Conservation (phyloP, 2,797 vertebrate species). For the Podarcis lilfordi region DNA sequence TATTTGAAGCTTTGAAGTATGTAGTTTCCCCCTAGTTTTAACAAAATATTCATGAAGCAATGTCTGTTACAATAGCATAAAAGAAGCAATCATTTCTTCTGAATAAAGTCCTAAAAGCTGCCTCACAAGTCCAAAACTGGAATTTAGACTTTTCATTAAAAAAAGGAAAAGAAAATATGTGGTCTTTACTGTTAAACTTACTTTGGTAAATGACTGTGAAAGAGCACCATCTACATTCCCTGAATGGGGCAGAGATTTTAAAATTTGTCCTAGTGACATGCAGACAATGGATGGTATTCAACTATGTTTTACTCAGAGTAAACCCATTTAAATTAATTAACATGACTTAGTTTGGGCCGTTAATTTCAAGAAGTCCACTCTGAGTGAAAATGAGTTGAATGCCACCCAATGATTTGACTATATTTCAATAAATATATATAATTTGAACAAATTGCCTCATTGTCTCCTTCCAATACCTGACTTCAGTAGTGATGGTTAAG, state of each 20-base stretch:
- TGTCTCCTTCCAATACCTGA: no score
- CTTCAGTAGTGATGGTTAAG: no score
- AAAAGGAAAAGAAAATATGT: neutral
- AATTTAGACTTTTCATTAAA: neutral
- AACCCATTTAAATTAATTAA: no score
- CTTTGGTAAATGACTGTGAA: conserved; percentile 53
- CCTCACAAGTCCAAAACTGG: neutral
- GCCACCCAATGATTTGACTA: neutral
- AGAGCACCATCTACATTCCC: conserved; percentile 30
- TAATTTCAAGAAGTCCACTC: no score
- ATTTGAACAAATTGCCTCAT: neutral
- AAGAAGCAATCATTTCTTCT: conserved; percentile 12
- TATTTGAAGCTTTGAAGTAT: conserved; percentile 11
- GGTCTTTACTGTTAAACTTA: conserved; percentile 7
- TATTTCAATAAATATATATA: neutral
- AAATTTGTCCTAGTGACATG: neutral
- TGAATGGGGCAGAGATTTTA: neutral
- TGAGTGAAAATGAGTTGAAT: no score
- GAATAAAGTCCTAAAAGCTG: conserved; percentile 6
- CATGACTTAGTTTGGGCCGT: no score
- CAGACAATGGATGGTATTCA: neutral
- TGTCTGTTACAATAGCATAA: neutral
- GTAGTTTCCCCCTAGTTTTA: neutral
- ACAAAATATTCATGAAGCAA: conserved; percentile 2
- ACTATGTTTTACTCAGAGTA: no score